A percentile compares a stretch with the other conserved stretches of the same genome.
These are phyloP conservation scores for Phoenicopterus ruber DNA, from an alignment of 2,113 vertebrate genomes.

Conservation along the genomic window DNA sequence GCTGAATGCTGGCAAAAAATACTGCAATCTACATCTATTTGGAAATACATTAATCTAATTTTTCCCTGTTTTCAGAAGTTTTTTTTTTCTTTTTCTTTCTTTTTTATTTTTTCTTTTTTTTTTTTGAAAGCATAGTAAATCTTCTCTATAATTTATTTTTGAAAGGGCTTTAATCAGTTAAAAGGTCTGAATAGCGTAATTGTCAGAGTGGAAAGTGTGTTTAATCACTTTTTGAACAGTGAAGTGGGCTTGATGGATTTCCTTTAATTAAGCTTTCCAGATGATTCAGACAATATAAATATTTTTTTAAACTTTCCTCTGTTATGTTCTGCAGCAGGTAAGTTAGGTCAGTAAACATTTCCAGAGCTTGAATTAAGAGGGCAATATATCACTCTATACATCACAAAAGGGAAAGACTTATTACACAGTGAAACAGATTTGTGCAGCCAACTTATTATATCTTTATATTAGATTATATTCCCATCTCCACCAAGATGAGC, in stretches of 20 bases:
- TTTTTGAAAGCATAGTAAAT: neutral
- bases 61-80: neutral
- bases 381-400: neutral
- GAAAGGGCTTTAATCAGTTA: neutral
- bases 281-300: conserved; percentile 10
- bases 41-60: neutral
- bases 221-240: conserved; percentile 12
- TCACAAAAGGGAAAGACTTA: neutral
- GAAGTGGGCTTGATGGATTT: neutral
- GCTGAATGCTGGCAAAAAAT: neutral
- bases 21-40: neutral
- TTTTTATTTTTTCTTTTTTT: neutral
- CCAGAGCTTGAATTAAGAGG: neutral
- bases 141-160: neutral
- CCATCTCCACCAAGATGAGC: neutral
- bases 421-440: neutral
- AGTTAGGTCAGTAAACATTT: neutral
- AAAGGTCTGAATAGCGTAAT: neutral
- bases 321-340: neutral
- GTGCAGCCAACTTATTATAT: neutral
- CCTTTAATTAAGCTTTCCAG: conserved; percentile 26
- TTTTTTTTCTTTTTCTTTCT: neutral
- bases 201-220: neutral
- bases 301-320: neutral
- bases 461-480: neutral